Evolutionary conservation across 2,113 vertebrate genomes (phyloP).

Genomic region (Pimephales promelas): DNA sequence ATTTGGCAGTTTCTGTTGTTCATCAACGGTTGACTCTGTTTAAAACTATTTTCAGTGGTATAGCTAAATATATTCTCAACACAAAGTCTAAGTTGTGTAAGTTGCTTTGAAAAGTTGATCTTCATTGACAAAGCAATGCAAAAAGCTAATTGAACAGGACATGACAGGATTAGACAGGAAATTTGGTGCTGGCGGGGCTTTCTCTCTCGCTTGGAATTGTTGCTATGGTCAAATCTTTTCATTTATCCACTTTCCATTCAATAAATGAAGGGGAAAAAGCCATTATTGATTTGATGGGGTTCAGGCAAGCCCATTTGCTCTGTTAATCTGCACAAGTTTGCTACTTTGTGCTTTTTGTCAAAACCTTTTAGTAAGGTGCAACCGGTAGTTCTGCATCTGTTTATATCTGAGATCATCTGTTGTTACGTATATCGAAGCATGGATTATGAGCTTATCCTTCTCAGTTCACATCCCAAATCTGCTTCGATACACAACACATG

Average conservation of each 20-base stretch:
- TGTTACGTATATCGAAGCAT: neutral
- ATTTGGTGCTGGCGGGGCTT: neutral
- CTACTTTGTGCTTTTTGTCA: conserved; percentile 1
- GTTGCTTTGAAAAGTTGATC: neutral
- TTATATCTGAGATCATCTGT: conserved; percentile 21
- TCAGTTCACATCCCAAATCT: neutral
- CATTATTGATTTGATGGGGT: neutral
- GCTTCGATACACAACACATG: neutral
- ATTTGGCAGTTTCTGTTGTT: neutral
- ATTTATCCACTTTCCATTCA: conserved; percentile 8
- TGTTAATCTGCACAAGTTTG: neutral
- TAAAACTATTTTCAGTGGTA: neutral
- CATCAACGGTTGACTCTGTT: neutral
- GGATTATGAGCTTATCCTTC: conserved; percentile 26
- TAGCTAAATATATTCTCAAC: conserved; percentile 1
- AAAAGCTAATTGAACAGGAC: neutral
- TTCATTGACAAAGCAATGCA: neutral
- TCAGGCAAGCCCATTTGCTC: conserved; percentile 12
- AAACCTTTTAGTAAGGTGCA: neutral
- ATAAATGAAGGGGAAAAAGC: neutral
- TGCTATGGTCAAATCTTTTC: conserved; percentile 11
- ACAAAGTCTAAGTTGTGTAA: neutral
- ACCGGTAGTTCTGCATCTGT: conserved; percentile 2
- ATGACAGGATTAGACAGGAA: neutral
- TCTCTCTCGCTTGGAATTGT: neutral